Percentiles rank a stretch among this genome's conserved stretches.
Conservation (phyloP, 1,140 invertebrate genomes). For the Zophobas atratus region DNA sequence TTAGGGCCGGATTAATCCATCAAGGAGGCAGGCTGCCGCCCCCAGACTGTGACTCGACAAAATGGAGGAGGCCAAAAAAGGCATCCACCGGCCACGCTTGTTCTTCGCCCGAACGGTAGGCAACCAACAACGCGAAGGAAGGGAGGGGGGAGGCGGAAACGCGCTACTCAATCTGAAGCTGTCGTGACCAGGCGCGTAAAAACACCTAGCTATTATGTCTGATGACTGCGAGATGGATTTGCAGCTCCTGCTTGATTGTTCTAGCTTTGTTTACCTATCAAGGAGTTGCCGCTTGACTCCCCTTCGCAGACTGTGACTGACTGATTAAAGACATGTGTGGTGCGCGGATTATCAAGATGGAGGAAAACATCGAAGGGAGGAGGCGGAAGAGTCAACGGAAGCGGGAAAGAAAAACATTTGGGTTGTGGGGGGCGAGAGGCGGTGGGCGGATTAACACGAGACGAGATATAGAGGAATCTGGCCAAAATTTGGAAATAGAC, state of each 20-base stretch:
- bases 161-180: slow-evolving; percentile 57
- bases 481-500: no score
- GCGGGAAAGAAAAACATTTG: not conserved
- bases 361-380: not conserved
- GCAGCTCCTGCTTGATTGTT: slow-evolving; percentile 57
- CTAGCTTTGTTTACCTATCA: slow-evolving; percentile 59
- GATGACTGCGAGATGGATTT: slow-evolving; percentile 53
- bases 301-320: slow-evolving; percentile 45
- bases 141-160: not conserved
- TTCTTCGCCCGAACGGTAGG: not conserved
- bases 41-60: slow-evolving; percentile 19
- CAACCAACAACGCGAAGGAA: not conserved
- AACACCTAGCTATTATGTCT: slow-evolving; percentile 60
- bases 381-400: not conserved
- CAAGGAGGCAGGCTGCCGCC: slow-evolving; percentile 52
- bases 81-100: not conserved
- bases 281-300: slow-evolving; percentile 46
- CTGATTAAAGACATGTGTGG: slow-evolving; percentile 47
- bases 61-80: slow-evolving; percentile 5
- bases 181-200: slow-evolving; percentile 57
- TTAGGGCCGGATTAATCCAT: slow-evolving; percentile 59
- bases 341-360: slow-evolving; percentile 31
- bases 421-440: not conserved
- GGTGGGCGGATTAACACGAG: no score
- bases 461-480: no score